These are phyloP conservation scores for Varanus salvator DNA, from an alignment of 2,113 vertebrate genomes.

Conservation along the genomic window DNA sequence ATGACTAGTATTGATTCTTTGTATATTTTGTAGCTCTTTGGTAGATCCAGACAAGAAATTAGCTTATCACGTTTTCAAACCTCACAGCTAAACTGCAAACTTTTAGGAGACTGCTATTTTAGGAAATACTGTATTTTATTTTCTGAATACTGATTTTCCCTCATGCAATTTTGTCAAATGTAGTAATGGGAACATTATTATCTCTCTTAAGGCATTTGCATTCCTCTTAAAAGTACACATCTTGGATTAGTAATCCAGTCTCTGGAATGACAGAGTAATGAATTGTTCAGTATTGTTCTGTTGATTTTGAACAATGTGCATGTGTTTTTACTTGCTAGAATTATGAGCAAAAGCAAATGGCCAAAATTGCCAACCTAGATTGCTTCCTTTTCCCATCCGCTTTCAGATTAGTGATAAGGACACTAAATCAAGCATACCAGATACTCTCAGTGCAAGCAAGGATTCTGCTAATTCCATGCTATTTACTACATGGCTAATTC, in stretches of 20 bases:
- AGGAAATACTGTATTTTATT: conserved; percentile 24
- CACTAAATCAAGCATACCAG: neutral
- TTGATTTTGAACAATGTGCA: neutral
- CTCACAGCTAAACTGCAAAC: conserved; percentile 39
- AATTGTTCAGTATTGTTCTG: neutral
- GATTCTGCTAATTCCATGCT: neutral
- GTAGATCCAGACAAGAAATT: neutral
- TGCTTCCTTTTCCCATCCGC: neutral
- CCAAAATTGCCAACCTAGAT: neutral
- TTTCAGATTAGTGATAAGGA: neutral
- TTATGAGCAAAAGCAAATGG: neutral
- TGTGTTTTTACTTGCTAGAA: neutral
- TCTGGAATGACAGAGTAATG: neutral
- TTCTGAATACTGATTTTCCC: neutral
- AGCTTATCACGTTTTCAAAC: conserved; percentile 46
- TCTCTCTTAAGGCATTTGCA: neutral
- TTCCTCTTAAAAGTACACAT: rapidly evolving
- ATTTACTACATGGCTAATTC: neutral
- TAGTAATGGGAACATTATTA: neutral
- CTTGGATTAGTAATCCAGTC: neutral
- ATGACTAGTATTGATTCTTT: neutral
- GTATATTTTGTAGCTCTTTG: conserved; percentile 30
- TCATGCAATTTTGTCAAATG: neutral
- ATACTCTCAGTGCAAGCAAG: neutral
- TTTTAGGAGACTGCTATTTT: conserved; percentile 51